Percentiles rank a stretch among this genome's conserved stretches.
Evolutionary conservation across 1,140 invertebrate species (phyloP).

Genomic region (Nymphalis io): DNA sequence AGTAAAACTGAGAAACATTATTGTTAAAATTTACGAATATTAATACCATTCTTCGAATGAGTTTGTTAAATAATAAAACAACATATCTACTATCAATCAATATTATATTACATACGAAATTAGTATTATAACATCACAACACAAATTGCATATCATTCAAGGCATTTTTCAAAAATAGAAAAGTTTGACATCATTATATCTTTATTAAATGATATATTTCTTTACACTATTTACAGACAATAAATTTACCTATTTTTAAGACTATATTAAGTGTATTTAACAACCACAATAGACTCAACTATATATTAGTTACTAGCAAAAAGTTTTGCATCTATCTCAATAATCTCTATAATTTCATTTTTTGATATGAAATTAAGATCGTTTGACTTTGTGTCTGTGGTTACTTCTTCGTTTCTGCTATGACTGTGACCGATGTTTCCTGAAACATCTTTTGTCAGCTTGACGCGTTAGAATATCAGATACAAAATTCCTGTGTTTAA

Average conservation of each 20-base stretch:
- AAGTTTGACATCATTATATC: slow-evolving; percentile 34
- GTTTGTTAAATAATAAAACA: background rate
- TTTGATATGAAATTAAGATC: slow-evolving; percentile 12
- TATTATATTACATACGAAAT: slow-evolving; percentile 37
- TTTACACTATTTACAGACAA: slow-evolving; percentile 37
- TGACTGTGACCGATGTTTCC: slow-evolving; percentile 85
- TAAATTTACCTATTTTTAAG: slow-evolving; percentile 6
- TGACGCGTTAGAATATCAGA: slow-evolving; percentile 94
- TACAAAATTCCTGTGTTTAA: slow-evolving; percentile 94
- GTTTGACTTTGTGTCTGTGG: slow-evolving; percentile 32
- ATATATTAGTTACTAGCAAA: slow-evolving; percentile 3
- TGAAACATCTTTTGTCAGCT: slow-evolving; percentile 93
- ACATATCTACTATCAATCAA: slow-evolving; percentile 6
- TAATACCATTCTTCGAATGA: background rate
- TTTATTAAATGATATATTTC: slow-evolving; percentile 31
- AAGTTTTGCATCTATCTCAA: slow-evolving; percentile 4
- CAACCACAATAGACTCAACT: slow-evolving; percentile 6
- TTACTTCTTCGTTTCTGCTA: slow-evolving; percentile 54
- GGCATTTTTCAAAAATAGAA: slow-evolving; percentile 41
- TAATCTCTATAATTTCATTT: background rate
- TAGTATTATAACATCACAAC: slow-evolving; percentile 40
- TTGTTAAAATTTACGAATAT: too few species aligned
- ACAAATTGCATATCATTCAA: slow-evolving; percentile 39
- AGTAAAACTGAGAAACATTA: too few species aligned
- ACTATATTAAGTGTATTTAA: background rate